Conservation (phyloP, 2,113 vertebrate genomes). For the Apteryx mantelli region DNA sequence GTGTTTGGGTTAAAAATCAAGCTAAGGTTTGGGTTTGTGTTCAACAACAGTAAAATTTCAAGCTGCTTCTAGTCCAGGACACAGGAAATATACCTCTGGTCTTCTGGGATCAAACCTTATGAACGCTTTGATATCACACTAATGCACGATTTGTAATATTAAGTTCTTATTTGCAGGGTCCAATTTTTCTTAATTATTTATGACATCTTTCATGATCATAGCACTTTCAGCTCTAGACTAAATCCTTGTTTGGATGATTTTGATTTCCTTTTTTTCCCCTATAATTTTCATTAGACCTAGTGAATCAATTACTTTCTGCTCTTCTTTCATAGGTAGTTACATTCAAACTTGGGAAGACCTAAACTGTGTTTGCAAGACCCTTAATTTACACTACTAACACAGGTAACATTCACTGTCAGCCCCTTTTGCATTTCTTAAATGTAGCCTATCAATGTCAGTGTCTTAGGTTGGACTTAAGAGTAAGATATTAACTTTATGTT, state of each 20-base stretch:
- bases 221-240: background rate
- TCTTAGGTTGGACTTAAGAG: background rate
- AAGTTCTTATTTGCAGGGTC: background rate
- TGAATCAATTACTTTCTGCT: background rate
- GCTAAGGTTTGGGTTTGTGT: background rate
- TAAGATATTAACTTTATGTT: background rate
- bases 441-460: background rate
- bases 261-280: background rate
- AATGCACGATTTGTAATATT: background rate
- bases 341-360: background rate
- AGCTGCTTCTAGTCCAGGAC: background rate
- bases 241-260: background rate
- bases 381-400: background rate
- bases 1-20: background rate
- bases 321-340: background rate
- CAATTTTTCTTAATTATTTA: background rate
- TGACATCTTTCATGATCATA: background rate
- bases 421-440: background rate
- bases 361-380: background rate
- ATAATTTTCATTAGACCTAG: background rate
- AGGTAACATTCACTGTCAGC: background rate
- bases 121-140: background rate
- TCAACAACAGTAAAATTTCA: background rate
- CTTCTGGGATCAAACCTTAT: too few species aligned
- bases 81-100: background rate